Percentiles rank a stretch among this genome's conserved stretches.
Evolutionary conservation across 2,113 vertebrate genomes (phyloP).

Genomic region (Chloebia gouldiae): DNA sequence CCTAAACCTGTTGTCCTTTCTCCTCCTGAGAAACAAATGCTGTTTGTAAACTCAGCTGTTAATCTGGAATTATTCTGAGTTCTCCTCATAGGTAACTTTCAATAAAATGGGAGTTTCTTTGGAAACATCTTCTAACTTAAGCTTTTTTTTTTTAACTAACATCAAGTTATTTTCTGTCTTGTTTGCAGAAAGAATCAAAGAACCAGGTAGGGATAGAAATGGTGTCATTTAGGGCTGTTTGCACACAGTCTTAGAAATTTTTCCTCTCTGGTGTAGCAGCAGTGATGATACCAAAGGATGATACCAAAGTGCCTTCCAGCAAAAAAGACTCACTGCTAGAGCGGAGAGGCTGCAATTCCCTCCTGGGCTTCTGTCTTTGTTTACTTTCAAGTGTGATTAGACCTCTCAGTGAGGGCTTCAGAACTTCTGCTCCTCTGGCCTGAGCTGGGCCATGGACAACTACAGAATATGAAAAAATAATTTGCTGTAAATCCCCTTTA

Average conservation of each 20-base stretch:
- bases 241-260: background rate
- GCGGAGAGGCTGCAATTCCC: background rate
- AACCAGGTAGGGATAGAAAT: too few relatives aligned
- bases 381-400: background rate
- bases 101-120: background rate
- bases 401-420: background rate
- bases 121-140: background rate
- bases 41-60: background rate
- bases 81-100: background rate
- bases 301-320: accelerated
- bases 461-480: background rate
- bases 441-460: background rate
- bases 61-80: background rate
- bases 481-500: background rate
- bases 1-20: background rate
- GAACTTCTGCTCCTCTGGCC: background rate
- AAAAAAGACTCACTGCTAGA: background rate
- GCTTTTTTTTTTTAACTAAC: accelerated
- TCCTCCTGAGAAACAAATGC: background rate
- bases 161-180: background rate
- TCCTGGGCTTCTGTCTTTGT: background rate
- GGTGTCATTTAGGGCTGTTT: background rate
- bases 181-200: background rate
- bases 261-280: background rate
- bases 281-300: background rate